Conservation (phyloP, 2,113 vertebrate genomes). For the Addax nasomaculatus region DNA sequence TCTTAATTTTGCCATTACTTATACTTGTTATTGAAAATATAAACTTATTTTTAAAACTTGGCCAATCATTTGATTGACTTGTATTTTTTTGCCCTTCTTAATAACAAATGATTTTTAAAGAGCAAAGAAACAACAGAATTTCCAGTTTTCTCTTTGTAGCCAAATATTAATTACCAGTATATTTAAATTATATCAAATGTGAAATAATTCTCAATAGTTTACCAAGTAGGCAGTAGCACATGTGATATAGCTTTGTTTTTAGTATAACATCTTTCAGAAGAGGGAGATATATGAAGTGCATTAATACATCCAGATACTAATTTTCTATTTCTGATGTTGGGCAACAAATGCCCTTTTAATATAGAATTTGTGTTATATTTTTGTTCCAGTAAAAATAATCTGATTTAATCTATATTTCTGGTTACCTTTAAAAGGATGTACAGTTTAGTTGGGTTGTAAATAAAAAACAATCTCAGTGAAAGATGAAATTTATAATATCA, state of each 20-base stretch:
- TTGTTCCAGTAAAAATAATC: not conserved
- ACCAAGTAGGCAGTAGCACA: not conserved
- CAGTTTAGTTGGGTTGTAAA: not conserved
- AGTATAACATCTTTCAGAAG: not conserved
- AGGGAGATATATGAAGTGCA: not conserved
- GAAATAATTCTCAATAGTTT: not conserved
- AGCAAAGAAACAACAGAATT: not conserved
- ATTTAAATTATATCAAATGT: not conserved
- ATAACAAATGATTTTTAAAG: not conserved
- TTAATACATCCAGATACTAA: not conserved
- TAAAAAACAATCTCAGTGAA: not conserved
- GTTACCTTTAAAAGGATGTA: not conserved
- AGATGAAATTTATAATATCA: not conserved
- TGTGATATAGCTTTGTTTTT: not conserved
- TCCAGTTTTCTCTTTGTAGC: not conserved
- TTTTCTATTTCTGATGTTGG: not conserved
- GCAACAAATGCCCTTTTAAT: not conserved
- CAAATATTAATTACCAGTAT: not conserved
- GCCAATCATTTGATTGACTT: constrained; percentile 30
- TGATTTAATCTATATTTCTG: not conserved
- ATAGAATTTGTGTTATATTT: not conserved
- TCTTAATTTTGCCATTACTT: constrained; percentile 39
- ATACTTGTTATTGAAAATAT: constrained; percentile 22
- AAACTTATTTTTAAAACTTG: not conserved
- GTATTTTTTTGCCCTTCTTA: not conserved